Conservation (phyloP, 2,888 invertebrate genomes). For the Epinotia nisella region DNA sequence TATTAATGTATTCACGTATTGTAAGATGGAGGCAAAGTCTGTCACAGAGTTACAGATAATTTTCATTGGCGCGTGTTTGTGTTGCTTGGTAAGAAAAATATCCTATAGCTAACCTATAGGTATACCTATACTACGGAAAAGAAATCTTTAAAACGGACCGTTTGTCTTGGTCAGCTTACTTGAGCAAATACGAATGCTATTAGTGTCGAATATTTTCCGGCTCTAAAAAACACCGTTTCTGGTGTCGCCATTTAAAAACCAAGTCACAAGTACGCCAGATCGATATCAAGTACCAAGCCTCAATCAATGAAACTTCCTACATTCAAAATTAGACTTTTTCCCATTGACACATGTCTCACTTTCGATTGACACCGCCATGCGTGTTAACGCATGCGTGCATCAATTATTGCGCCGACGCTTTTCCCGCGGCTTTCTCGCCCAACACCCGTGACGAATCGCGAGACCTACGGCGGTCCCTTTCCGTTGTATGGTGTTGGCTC, state of each 20-base stretch:
- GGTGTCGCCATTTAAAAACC: constrained; percentile 16
- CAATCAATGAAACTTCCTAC: constrained; percentile 4
- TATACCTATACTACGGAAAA: no score
- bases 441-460: constrained; percentile 41
- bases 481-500: constrained; percentile 21
- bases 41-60: no score
- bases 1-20: no score
- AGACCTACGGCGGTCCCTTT: constrained; percentile 41
- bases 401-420: constrained; percentile 39
- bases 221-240: constrained; percentile 19
- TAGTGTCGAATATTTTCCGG: constrained; percentile 13
- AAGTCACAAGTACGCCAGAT: constrained; percentile 26
- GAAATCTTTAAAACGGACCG: background rate
- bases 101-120: no score
- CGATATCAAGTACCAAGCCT: constrained; percentile 16
- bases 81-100: no score
- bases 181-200: background rate
- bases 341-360: constrained; percentile 5
- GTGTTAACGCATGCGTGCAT: constrained; percentile 44
- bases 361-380: constrained; percentile 27
- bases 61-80: no score
- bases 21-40: no score
- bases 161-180: background rate
- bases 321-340: constrained; percentile 20
- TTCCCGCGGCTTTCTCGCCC: constrained; percentile 43